phyloP scores from a whole-genome alignment of 2,113 vertebrate species.

The Macrotus californicus region DNA sequence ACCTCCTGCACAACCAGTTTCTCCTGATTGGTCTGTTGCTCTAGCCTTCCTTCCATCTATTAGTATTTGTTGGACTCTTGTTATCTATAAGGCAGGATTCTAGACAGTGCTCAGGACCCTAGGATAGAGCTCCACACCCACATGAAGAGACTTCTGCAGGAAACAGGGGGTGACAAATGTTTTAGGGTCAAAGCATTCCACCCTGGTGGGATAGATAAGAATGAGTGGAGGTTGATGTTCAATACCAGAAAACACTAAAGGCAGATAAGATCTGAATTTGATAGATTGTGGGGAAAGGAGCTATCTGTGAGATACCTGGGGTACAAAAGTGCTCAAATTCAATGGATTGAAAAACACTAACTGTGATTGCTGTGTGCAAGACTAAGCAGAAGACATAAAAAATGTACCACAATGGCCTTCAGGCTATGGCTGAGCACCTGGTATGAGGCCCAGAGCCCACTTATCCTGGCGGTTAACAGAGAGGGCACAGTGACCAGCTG shows the following conservation, averaged over 20 bases:
- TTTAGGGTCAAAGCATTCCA: rapidly evolving
- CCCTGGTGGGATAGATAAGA: neutral
- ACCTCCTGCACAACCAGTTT: neutral
- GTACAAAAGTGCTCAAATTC: rapidly evolving
- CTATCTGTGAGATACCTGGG: rapidly evolving
- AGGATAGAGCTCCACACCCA: rapidly evolving
- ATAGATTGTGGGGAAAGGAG: rapidly evolving
- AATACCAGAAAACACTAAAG: neutral
- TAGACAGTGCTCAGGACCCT: rapidly evolving
- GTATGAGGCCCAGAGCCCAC: rapidly evolving
- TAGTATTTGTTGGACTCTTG: no score
- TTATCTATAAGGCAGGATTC: neutral
- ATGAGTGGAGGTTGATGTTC: neutral
- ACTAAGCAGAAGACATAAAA: neutral
- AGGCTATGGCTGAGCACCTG: no score
- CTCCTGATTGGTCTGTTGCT: rapidly evolving
- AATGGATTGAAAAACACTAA: no score
- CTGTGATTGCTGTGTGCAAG: no score
- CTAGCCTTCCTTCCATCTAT: neutral
- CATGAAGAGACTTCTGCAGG: neutral
- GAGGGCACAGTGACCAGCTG: rapidly evolving
- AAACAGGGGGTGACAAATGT: rapidly evolving
- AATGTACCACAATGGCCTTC: neutral
- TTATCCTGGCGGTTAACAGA: no score
- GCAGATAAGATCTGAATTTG: neutral